Evolutionary conservation across 2,113 vertebrate species (phyloP), one percentile per base, ranked within the genome.

Genomic region (Ochotona princeps): DNA sequence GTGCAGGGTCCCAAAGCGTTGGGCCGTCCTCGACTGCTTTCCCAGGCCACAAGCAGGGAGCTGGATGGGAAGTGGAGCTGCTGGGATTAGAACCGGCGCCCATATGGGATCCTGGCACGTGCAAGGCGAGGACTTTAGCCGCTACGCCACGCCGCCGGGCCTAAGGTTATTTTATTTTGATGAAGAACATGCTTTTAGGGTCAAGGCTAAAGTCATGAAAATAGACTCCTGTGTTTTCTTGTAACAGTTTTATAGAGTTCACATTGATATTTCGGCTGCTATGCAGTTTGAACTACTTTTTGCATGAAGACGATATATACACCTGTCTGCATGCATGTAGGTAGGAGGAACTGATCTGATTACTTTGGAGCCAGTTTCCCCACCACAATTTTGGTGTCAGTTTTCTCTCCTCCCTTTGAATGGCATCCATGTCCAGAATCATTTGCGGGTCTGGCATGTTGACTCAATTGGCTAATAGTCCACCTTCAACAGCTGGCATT

Each of bases 161-260:
- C n/a, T n/a, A n/a, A n/a, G n/a, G n/a, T n/a, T n/a, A n/a, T n/a
- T 93, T 89, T 32, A 91, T 89, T 76, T 89, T 89, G 35, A 80
- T 61, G 30, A 76, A 70, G 38, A 93, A 83, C 78, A 30, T 67
- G 72, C 8, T 88, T 60, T 78, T 72, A 32, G 51, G 83, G 51
- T 5, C 83, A 93, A 75, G 78, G 72, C 61, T 32, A 26, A 91
- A 47, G 54, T 82, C 35, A 61, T 82, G n/a, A 76, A 72, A 38
- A 76, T 65, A 83, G 66, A 35, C 30, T 14, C 18, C 18, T 26
- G 35, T 51, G 17, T 92, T 90, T 91, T 93, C 13, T 72, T 82
- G 74, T 76, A 72, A 47, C 12, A 73, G 76, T 66, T 93, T 84
- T 69, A 47, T 21, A 67, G 35, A 65, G 63, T 79, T 3, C 30